Evolutionary conservation across 2,888 invertebrate species (phyloP), one percentile per base, ranked within the genome.

Genomic region (Schrankia costaestrigalis): DNA sequence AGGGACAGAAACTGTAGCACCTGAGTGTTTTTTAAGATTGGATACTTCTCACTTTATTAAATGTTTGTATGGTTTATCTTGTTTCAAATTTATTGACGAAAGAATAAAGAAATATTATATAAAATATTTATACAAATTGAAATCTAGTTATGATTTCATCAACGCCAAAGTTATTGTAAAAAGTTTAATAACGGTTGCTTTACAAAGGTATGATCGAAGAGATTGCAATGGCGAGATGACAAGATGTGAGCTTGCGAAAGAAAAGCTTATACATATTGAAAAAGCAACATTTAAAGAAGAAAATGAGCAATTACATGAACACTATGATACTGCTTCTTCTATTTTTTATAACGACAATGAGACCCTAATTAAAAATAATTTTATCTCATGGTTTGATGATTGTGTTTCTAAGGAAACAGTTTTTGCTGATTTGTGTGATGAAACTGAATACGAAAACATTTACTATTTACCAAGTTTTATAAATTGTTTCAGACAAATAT

Each of bases 391-490:
- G 29, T 29, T 29, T 29, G 29, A 29, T 29, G 29, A 29, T 19
- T 29, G 29, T 21, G 29, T 29, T 19, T 29, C 29, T 21, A 29
- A 21, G 21, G 29, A 22, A 30, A 30, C 22, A 30, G 22, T 30
- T 30, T 13, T 18, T 22, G 22, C 30, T 12, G 14, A 13, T 21
- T 30, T 22, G 22, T 22, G 30, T 22, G 15, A 30, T 22, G 30
- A 30, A 22, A 19, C 30, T 30, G 30, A 22, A 22, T 22, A 30
- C 30, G 30, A 30, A 14, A 22, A 23, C 30, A 24, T 22, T 5
- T 35, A 19, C 25, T 17, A 24, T 30, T 33, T 38, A 19, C 38
- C 33, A 33, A 29, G 33, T 33, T 38, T 24, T 38, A 33, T 26
- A 15, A 26, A 26, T 15, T 15, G 15, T 26, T 26, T 26, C 14